Evolutionary conservation across 2,113 vertebrate species (phyloP).

Genomic region (Trichomycterus rosablanca): DNA sequence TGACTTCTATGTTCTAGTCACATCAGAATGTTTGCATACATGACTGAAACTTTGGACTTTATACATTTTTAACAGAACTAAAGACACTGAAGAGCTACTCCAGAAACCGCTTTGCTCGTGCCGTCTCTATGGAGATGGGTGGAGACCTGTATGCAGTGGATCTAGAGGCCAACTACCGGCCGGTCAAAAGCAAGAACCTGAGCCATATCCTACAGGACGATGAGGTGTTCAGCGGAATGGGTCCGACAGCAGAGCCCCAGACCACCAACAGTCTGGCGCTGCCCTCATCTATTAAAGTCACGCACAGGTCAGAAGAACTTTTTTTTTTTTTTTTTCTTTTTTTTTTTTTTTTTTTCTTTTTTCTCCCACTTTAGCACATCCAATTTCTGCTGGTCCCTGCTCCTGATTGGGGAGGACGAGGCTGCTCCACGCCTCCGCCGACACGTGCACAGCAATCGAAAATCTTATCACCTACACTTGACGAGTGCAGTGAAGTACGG

Average conservation of each 20-base stretch:
- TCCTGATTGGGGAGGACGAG: no score
- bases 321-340: slow-evolving; percentile 20
- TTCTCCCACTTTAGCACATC: no score
- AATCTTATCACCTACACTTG: no score
- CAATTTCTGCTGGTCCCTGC: no score
- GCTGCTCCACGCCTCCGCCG: no score
- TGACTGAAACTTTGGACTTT: no score
- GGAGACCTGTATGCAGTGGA: slow-evolving; percentile 59
- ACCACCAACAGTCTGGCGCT: slow-evolving; percentile 54
- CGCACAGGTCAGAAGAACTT: slow-evolving; percentile 75
- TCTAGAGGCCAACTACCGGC: slow-evolving; percentile 60
- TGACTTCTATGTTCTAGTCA: no score
- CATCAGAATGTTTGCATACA: no score
- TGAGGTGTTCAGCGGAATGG: slow-evolving; percentile 84
- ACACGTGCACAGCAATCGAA: no score
- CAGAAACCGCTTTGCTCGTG: slow-evolving; percentile 79
- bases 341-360: no score
- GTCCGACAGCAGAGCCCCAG: slow-evolving; percentile 53
- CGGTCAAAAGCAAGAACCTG: slow-evolving; percentile 61
- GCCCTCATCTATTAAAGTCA: slow-evolving; percentile 84
- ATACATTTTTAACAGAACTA: slow-evolving; percentile 74
- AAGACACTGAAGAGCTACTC: slow-evolving; percentile 75
- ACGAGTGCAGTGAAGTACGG: no score
- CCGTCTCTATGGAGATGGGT: slow-evolving; percentile 63
- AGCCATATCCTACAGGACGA: slow-evolving; percentile 67